phyloP scores from a whole-genome alignment of 53 echinoderm and acorn worm genomes.

The Echinometra lucunter region DNA sequence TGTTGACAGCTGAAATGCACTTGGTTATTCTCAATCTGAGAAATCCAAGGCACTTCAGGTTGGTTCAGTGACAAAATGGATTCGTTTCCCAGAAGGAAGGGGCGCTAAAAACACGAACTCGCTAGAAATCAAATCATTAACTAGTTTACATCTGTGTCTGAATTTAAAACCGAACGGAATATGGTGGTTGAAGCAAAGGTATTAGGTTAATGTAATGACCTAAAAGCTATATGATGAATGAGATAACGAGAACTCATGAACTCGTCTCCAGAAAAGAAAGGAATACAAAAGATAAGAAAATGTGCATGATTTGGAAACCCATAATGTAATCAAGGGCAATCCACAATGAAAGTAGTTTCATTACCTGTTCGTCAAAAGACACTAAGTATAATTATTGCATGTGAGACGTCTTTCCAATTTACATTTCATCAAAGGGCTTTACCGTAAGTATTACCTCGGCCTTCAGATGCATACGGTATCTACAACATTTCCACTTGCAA shows the following conservation, averaged over 20 bases:
- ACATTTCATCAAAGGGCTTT: not conserved
- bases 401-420: not conserved
- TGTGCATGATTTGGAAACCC: not conserved
- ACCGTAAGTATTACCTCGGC: not conserved
- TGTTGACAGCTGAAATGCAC: not conserved
- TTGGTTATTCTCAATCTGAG: not conserved
- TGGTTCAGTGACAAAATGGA: not conserved
- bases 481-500: no score
- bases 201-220: not conserved
- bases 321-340: not conserved
- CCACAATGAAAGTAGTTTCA: not conserved
- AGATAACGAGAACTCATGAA: not conserved
- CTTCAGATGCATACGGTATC: not conserved
- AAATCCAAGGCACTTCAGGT: not conserved
- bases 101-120: not conserved
- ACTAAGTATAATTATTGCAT: not conserved
- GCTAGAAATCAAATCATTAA: not conserved
- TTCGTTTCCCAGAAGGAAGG: not conserved
- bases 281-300: not conserved
- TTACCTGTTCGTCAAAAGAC: not conserved
- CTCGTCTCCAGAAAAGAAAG: not conserved
- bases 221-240: constrained; percentile 13
- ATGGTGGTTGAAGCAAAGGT: not conserved
- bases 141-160: not conserved
- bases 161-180: not conserved